phyloP scores from a whole-genome alignment of 2,797 vertebrate genomes.

The Borostomias antarcticus region DNA sequence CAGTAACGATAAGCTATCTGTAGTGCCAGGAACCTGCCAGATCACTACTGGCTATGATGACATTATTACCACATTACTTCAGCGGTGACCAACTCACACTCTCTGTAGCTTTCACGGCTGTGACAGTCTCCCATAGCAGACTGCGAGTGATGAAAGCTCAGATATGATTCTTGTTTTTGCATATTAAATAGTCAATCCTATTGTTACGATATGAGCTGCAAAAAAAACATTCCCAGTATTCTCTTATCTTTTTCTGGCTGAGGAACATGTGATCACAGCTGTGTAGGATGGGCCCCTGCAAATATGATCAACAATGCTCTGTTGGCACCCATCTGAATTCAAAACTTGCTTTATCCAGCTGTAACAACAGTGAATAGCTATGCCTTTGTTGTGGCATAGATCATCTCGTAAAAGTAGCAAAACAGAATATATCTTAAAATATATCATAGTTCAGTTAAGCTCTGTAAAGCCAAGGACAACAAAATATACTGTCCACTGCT shows the following conservation, averaged over 20 bases:
- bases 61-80: neutral
- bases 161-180: too few species aligned
- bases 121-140: too few species aligned
- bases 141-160: too few species aligned
- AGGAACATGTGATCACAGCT: neutral
- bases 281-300: neutral
- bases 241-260: neutral
- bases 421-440: constrained; percentile 16
- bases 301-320: neutral
- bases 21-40: constrained; percentile 36
- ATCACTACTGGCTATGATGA: neutral
- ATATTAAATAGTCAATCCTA: too few species aligned
- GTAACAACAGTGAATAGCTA: constrained; percentile 37
- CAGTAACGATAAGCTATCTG: constrained; percentile 5
- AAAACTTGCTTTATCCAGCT: constrained; percentile 35
- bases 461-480: constrained; percentile 6
- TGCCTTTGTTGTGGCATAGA: constrained; percentile 34
- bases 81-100: neutral
- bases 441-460: constrained; percentile 24
- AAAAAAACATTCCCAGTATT: too few species aligned
- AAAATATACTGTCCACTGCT: constrained; percentile 43
- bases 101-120: neutral
- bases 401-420: constrained; percentile 21
- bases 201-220: too few species aligned
- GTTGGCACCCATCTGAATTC: constrained; percentile 24